These are phyloP conservation scores for Siniperca chuatsi DNA, from an alignment of 2,113 vertebrate species.

Conservation along the genomic window DNA sequence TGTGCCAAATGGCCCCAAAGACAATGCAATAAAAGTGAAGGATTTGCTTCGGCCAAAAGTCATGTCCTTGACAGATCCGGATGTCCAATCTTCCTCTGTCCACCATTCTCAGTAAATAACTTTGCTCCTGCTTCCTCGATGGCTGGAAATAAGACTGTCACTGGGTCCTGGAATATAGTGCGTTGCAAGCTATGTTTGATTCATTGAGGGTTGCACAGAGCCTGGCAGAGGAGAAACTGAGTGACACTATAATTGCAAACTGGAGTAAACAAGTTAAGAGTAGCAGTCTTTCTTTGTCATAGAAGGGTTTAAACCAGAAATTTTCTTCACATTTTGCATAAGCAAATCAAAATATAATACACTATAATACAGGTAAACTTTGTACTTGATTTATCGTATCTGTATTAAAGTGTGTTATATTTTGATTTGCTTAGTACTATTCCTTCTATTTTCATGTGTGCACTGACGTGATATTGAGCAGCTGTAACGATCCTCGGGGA, in stretches of 20 bases:
- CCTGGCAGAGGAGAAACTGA: conserved; percentile 45
- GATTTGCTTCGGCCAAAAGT: conserved; percentile 60
- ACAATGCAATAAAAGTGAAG: conserved; percentile 65
- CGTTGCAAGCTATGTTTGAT: conserved; percentile 57
- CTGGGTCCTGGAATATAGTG: conserved; percentile 32
- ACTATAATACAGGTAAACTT: no score
- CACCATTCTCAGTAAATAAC: conserved; percentile 65
- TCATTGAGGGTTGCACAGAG: conserved; percentile 57
- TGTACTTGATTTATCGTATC: no score
- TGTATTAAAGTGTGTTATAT: no score
- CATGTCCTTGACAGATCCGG: conserved; percentile 69
- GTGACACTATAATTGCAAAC: conserved; percentile 66
- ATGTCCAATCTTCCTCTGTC: conserved; percentile 65
- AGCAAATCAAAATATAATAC: no score
- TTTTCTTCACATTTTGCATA: conserved; percentile 1
- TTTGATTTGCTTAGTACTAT: no score
- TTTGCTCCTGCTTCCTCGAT: conserved; percentile 27
- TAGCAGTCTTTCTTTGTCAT: conserved; percentile 35
- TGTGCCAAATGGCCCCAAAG: conserved; percentile 51
- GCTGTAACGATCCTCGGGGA: no score
- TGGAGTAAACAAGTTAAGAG: conserved; percentile 68
- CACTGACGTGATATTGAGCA: no score
- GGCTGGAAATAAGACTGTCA: conserved; percentile 74
- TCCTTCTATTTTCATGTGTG: no score
- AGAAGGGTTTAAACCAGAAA: not conserved